Conservation (phyloP, 1,140 invertebrate species). For the Heliothis subflexa region DNA sequence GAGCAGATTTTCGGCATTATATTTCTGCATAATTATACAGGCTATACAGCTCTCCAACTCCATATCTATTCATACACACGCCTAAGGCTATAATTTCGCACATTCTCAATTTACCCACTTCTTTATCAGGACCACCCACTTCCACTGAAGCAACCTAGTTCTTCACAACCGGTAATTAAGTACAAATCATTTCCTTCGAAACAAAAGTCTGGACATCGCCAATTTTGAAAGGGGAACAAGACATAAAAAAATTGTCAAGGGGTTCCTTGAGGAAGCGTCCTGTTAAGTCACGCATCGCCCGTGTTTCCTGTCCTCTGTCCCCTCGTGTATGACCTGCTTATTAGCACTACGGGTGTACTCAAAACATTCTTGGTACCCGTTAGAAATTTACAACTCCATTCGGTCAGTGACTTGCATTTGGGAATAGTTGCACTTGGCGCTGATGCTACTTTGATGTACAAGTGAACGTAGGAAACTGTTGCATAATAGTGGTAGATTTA, state of each 20-base stretch:
- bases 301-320: conserved; percentile 73
- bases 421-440: conserved; percentile 3
- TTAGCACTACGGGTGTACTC: conserved; percentile 60
- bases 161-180: conserved; percentile 21
- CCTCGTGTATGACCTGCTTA: conserved; percentile 61
- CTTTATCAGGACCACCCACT: conserved; percentile 27
- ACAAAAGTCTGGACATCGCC: conserved; percentile 50
- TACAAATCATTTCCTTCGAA: conserved; percentile 34
- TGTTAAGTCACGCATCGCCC: conserved; percentile 76
- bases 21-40: neutral
- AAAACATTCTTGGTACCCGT: conserved; percentile 42
- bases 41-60: neutral
- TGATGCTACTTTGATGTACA: neutral
- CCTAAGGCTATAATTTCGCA: conserved; percentile 5
- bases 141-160: conserved; percentile 22
- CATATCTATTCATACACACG: neutral
- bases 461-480: neutral
- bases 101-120: conserved; percentile 27
- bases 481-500: neutral
- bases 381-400: conserved; percentile 44
- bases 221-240: conserved; percentile 59
- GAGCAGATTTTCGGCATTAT: too few relatives aligned
- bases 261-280: conserved; percentile 72
- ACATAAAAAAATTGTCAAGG: conserved; percentile 54
- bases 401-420: conserved; percentile 45